Evolutionary conservation across 1,140 invertebrate species (phyloP), one percentile per base, ranked within the genome.

Genomic region (Drosophila sp.): DNA sequence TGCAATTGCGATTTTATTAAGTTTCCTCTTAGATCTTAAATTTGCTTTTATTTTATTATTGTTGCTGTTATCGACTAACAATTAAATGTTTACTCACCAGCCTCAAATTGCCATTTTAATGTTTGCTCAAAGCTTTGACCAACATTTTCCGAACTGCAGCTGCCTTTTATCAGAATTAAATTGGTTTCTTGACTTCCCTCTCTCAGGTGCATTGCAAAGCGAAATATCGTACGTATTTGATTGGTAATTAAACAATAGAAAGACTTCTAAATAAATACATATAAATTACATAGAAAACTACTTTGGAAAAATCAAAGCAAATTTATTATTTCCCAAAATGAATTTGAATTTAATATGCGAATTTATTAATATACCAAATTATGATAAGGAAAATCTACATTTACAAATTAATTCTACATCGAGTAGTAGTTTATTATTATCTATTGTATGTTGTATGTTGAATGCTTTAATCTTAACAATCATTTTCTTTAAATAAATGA

Each of bases 91-190:
- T 84, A 79, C 69, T 45, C 40, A 38, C 21, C 32, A 34, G 36
- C 46, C 50, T 70, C 67, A 79, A 79, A 82, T 78, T 82, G 67
- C 59, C 72, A 58, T 50, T 84, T 86, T 73, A 80, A 77, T 84
- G 73, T 77, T 86, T 80, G 45, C 57, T 27, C 40, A 14, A 25
- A 13, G 54, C 38, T 46, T 77, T 72, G 74, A 51, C 45, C 45
- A 25, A 46, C 45, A 46, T 46, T 46, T 25, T n/a, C 9, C 45
- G 21, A 3, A 46, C 16, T 65, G 78, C 78, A 65, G 78, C 66
- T 80, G 72, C 38, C 51, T 40, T 80, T 80, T 80, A 80, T 65
- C 54, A 64, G 48, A 70, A 70, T 76, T 53, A 66, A 80, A 80
- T 76, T 80, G 70, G 59, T 62, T 71, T 62, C 13, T 50, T 9